Percentiles rank a stretch among this genome's conserved stretches.
Evolutionary conservation across 2,888 invertebrate genomes (phyloP).

Genomic region (Drosophila greeni): DNA sequence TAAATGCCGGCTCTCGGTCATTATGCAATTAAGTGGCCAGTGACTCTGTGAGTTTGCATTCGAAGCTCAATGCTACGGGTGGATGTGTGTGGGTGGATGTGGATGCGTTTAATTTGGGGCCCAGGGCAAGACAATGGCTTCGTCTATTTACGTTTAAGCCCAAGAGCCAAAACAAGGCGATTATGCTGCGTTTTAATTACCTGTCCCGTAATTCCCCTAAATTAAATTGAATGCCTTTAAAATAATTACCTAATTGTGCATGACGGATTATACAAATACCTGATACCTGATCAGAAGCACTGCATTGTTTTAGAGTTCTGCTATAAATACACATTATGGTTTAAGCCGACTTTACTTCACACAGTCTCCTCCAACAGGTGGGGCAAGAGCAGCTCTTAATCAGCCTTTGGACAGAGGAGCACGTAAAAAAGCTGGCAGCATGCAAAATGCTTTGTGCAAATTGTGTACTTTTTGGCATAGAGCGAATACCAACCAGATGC

Average conservation of each 20-base stretch:
- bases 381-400: conserved; percentile 19
- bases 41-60: conserved; percentile 21
- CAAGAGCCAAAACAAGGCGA: conserved; percentile 7
- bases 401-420: not conserved
- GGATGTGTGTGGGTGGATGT: conserved; percentile 13
- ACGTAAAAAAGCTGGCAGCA: conserved; percentile 43
- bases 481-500: conserved; percentile 23
- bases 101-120: conserved; percentile 13
- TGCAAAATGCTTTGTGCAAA: conserved; percentile 69
- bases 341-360: not conserved
- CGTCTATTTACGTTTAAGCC: conserved; percentile 22
- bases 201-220: not conserved
- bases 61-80: conserved; percentile 23
- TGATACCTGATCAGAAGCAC: not conserved
- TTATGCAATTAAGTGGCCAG: conserved; percentile 68
- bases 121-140: not conserved
- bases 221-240: not conserved
- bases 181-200: conserved; percentile 6
- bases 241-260: not conserved
- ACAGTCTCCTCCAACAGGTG: conserved; percentile 10
- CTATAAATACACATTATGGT: not conserved
- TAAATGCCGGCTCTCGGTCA: conserved; percentile 66
- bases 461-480: conserved; percentile 48
- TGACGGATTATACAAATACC: not conserved
- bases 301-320: not conserved